These are phyloP conservation scores for Momotus momota DNA, from an alignment of 2,797 vertebrate genomes.

Conservation along the genomic window DNA sequence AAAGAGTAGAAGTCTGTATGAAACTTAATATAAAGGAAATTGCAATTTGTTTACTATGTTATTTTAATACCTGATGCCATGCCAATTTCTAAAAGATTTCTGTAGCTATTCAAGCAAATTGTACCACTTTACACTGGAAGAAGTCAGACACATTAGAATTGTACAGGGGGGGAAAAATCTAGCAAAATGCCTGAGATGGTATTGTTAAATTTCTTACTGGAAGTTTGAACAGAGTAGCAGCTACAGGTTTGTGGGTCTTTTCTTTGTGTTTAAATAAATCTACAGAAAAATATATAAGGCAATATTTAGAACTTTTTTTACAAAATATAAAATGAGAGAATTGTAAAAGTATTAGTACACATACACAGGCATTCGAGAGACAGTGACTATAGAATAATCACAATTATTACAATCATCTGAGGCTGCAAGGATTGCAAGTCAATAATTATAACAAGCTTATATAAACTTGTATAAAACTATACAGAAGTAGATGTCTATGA, in stretches of 20 bases:
- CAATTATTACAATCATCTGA: neutral
- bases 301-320: slow-evolving; percentile 63
- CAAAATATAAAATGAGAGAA: slow-evolving; percentile 20
- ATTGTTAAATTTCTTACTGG: slow-evolving; percentile 65
- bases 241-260: slow-evolving; percentile 71
- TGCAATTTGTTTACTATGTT: neutral
- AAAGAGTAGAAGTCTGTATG: neutral
- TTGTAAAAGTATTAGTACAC: slow-evolving; percentile 38
- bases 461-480: neutral
- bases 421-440: neutral
- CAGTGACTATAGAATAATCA: neutral
- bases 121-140: neutral
- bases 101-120: neutral
- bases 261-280: slow-evolving; percentile 65
- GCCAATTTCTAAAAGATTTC: neutral
- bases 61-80: neutral
- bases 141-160: neutral
- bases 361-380: slow-evolving; percentile 12
- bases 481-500: neutral
- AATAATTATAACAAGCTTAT: neutral
- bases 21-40: neutral
- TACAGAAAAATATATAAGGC: slow-evolving; percentile 47
- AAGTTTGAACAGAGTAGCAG: slow-evolving; percentile 72
- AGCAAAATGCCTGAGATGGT: slow-evolving; percentile 48
- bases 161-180: neutral